Conservation (phyloP, 2,113 vertebrate genomes). For the Zosterops pallidus region DNA sequence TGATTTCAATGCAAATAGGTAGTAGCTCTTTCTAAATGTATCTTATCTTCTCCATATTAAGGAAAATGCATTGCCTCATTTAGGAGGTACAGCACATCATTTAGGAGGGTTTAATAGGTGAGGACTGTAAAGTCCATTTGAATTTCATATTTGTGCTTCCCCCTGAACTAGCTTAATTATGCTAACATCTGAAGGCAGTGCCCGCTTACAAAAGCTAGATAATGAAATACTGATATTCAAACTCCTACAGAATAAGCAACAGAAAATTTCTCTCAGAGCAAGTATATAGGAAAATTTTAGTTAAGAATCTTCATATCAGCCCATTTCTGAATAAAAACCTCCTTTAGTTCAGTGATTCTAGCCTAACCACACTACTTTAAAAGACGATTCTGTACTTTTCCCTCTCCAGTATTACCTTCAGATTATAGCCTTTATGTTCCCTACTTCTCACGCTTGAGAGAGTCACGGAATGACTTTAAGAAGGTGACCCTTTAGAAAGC, state of each 20-base stretch:
- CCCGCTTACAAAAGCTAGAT: neutral
- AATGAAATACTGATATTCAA: slow-evolving; percentile 31
- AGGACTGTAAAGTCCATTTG: neutral
- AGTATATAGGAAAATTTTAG: neutral
- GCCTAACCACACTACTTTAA: neutral
- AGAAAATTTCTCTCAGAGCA: neutral
- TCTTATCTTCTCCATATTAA: neutral
- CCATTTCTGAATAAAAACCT: neutral
- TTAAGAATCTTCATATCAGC: neutral
- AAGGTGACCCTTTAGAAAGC: slow-evolving; percentile 49
- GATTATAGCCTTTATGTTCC: slow-evolving; percentile 18
- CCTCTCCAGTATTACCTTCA: neutral
- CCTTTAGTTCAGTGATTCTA: neutral
- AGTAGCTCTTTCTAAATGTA: neutral
- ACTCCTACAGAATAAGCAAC: slow-evolving; percentile 21
- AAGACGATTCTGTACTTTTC: neutral
- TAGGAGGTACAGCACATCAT: neutral
- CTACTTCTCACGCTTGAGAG: neutral
- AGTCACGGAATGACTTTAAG: slow-evolving; percentile 1
- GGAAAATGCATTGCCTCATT: neutral
- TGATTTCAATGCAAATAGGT: neutral
- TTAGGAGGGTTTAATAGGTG: neutral
- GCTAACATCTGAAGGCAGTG: neutral
- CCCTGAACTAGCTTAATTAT: neutral
- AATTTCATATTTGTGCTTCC: slow-evolving; percentile 24